Evolutionary conservation across 2,888 invertebrate species (phyloP).

Genomic region (Apodemia mormo): DNA sequence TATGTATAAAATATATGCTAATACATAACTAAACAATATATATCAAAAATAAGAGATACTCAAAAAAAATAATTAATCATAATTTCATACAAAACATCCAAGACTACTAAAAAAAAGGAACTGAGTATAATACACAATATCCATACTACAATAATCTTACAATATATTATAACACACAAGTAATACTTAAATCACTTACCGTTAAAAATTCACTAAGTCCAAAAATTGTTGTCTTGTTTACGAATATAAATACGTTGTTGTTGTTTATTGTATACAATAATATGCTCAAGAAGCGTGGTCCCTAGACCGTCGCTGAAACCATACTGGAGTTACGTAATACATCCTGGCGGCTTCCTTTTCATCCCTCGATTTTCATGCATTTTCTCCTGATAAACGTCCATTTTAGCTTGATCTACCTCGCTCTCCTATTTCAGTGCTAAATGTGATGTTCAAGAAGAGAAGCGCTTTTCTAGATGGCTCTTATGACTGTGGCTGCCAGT

Average conservation of each 20-base stretch:
- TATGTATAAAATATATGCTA: too few relatives aligned
- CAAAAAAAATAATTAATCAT: too few relatives aligned
- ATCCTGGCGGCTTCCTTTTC: conserved; percentile 66
- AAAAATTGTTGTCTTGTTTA: conserved; percentile 57
- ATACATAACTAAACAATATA: too few relatives aligned
- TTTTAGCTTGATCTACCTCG: conserved; percentile 44
- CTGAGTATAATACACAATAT: too few relatives aligned
- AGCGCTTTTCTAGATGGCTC: conserved; percentile 41
- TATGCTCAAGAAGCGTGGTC: conserved; percentile 51
- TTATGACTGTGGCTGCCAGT: conserved; percentile 43
- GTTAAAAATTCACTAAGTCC: conserved; percentile 45
- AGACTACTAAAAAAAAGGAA: too few relatives aligned
- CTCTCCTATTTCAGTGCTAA: conserved; percentile 30
- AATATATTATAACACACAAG: neutral
- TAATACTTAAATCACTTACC: conserved; percentile 36
- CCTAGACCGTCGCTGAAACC: conserved; percentile 52
- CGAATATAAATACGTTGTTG: conserved; percentile 76
- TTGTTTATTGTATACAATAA: conserved; percentile 65
- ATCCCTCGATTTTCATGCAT: conserved; percentile 55
- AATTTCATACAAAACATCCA: too few relatives aligned
- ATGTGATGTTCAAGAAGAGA: conserved; percentile 19
- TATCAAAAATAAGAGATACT: too few relatives aligned
- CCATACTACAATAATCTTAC: neutral
- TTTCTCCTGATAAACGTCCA: conserved; percentile 50
- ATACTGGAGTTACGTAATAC: conserved; percentile 76